These are phyloP conservation scores for Agrochola macilenta DNA, from an alignment of 2,888 invertebrate genomes.

Conservation along the genomic window DNA sequence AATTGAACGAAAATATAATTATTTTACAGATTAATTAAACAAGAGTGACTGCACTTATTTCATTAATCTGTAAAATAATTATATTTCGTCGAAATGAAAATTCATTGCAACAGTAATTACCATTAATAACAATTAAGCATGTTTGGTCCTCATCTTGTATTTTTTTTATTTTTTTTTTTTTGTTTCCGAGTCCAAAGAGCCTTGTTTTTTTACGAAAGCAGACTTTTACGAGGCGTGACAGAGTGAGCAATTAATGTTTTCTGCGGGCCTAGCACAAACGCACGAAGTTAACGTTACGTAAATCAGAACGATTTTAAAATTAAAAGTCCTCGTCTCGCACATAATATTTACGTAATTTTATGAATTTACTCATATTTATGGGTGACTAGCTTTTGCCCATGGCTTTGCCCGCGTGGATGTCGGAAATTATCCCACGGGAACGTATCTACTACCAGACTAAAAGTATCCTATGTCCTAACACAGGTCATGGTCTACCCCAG, in stretches of 20 bases:
- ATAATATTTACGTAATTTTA: neutral
- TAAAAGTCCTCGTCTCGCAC: neutral
- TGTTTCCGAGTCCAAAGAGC: neutral
- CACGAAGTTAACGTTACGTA: neutral
- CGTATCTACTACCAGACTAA: too few relatives aligned
- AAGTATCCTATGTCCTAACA: too few relatives aligned
- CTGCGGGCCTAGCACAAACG: neutral
- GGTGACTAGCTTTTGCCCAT: neutral
- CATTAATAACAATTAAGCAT: conserved; percentile 34
- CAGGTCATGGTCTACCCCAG: too few relatives aligned
- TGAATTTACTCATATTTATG: neutral
- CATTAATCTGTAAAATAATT: conserved; percentile 11
- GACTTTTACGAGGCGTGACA: conserved; percentile 29
- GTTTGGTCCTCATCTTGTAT: conserved; percentile 26
- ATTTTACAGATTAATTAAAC: too few relatives aligned
- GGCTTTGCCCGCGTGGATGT: too few relatives aligned
- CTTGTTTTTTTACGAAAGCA: conserved; percentile 12
- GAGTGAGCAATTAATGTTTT: conserved; percentile 45
- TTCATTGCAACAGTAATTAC: conserved; percentile 39
- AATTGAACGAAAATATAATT: conserved; percentile 6
- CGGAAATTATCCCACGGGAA: too few relatives aligned
- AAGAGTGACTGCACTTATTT: neutral
- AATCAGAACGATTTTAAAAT: neutral
- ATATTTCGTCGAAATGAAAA: conserved; percentile 33
- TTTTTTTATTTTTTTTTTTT: too few relatives aligned